Evolutionary conservation across 2,797 vertebrate genomes (phyloP).

Genomic region (Gallirallus australis): DNA sequence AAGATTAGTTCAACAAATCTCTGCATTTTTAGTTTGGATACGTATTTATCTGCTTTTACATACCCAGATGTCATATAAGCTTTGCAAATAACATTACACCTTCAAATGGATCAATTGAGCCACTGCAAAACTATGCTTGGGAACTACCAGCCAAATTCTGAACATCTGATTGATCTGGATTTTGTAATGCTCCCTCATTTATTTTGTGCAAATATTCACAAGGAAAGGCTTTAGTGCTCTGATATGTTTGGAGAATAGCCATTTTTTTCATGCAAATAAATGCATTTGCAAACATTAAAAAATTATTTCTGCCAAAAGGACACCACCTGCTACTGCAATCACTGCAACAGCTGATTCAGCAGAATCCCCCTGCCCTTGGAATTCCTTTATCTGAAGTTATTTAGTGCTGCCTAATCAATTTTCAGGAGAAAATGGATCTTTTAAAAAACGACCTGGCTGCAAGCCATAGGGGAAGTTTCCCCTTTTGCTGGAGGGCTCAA

Average conservation of each 20-base stretch:
- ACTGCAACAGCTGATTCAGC: neutral
- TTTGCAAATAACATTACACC: neutral
- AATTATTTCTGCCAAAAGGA: neutral
- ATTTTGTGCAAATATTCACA: neutral
- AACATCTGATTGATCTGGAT: neutral
- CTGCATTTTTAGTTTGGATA: neutral
- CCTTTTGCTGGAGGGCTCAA: conserved; percentile 15
- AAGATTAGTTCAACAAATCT: neutral
- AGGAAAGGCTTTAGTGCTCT: neutral
- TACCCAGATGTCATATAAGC: neutral
- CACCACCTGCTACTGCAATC: neutral
- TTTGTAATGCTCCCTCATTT: neutral
- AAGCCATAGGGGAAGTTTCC: conserved; percentile 34
- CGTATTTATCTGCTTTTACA: neutral
- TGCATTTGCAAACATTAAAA: neutral
- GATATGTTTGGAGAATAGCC: neutral
- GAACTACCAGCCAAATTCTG: neutral
- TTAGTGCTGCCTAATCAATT: conserved; percentile 48
- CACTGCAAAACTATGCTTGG: neutral
- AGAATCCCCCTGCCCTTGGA: conserved; percentile 23
- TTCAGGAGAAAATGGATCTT: conserved; percentile 36
- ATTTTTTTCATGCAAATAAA: neutral
- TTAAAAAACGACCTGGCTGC: neutral
- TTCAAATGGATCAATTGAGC: neutral
- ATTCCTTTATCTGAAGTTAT: conserved; percentile 32